Conservation (phyloP, 2,113 vertebrate genomes). For the Carollia perspicillata region DNA sequence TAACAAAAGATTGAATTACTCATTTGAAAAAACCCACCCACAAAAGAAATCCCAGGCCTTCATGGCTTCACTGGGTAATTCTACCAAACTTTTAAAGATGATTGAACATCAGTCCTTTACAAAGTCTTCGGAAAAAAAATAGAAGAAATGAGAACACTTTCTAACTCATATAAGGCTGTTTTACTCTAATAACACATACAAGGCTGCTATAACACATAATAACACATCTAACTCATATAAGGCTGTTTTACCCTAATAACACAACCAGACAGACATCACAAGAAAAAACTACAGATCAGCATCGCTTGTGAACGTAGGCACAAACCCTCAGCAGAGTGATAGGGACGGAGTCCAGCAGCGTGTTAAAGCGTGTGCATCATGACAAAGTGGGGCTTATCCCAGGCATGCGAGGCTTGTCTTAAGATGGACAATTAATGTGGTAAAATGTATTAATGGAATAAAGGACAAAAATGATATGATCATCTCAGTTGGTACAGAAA, state of each 20-base stretch:
- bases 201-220: too few relatives aligned
- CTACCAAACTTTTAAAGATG: not conserved
- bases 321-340: not conserved
- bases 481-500: not conserved
- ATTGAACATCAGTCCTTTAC: not conserved
- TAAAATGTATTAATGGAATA: not conserved
- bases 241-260: not conserved
- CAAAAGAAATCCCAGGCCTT: not conserved
- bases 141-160: not conserved
- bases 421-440: not conserved
- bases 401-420: not conserved
- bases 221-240: not conserved
- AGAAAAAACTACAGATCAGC: not conserved
- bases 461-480: not conserved
- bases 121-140: not conserved
- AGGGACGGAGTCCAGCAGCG: not conserved
- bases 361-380: not conserved
- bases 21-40: not conserved
- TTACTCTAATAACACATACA: too few relatives aligned
- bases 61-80: not conserved
- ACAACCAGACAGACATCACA: not conserved
- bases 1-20: constrained; percentile 1
- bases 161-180: not conserved
- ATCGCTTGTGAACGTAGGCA: not conserved
- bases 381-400: not conserved